phyloP scores from a whole-genome alignment of 2,113 vertebrate species.

The Podilymbus podiceps region DNA sequence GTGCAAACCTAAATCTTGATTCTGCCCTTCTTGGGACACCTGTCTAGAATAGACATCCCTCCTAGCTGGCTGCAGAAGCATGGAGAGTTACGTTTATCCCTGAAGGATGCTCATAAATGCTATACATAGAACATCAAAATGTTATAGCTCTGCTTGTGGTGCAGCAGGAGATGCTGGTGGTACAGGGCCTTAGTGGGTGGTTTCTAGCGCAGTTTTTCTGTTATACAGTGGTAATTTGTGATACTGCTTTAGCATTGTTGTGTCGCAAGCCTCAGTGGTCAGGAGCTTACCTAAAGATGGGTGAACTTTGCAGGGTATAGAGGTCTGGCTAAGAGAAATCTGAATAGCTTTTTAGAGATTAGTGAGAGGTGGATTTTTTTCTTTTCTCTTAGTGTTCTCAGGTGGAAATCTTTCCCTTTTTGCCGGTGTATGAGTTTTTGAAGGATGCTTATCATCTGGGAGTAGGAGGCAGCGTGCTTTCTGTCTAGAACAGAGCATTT shows the following conservation, averaged over 20 bases:
- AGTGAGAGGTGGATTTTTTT: neutral
- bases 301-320: neutral
- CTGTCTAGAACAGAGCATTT: neutral
- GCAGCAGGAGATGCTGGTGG: neutral
- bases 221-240: neutral
- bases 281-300: neutral
- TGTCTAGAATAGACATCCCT: neutral
- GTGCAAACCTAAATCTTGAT: neutral
- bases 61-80: neutral
- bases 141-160: neutral
- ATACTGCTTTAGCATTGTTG: neutral
- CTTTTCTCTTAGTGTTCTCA: neutral
- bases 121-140: neutral
- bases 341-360: neutral
- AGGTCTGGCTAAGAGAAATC: neutral
- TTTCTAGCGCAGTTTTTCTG: neutral
- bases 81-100: neutral
- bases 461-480: neutral
- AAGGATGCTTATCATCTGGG: neutral
- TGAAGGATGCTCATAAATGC: neutral
- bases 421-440: neutral
- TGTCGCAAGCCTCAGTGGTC: fast-evolving
- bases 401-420: neutral
- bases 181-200: neutral
- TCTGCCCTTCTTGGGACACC: neutral